Evolutionary conservation across 1,140 invertebrate species (phyloP).

Genomic region (Acromyrmex charruanus): DNA sequence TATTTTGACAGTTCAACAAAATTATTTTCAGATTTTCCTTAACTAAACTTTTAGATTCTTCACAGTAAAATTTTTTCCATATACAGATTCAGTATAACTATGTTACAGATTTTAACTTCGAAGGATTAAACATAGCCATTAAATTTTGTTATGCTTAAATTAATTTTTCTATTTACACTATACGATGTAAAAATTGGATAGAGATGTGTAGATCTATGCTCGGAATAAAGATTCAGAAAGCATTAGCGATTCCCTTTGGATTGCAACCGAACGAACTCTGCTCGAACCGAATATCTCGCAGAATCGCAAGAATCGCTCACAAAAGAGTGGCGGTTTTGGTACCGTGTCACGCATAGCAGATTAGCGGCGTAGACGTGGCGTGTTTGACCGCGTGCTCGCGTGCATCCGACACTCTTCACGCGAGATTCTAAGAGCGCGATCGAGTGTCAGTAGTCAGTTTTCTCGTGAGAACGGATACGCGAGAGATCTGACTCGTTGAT

Average conservation of each 20-base stretch:
- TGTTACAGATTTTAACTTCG: too few species aligned
- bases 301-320: constrained; percentile 34
- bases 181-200: background rate
- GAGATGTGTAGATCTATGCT: background rate
- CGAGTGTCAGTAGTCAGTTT: constrained; percentile 58
- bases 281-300: background rate
- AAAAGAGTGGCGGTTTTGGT: constrained; percentile 55
- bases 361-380: constrained; percentile 48
- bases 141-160: background rate
- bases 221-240: background rate
- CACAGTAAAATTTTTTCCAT: too few species aligned
- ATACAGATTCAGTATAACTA: too few species aligned
- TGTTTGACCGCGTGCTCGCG: constrained; percentile 48
- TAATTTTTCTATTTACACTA: background rate
- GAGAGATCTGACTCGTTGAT: constrained; percentile 36
- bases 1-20: too few species aligned
- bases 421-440: constrained; percentile 61
- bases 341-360: constrained; percentile 57
- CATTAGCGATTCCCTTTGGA: background rate
- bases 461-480: constrained; percentile 64
- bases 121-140: too few species aligned
- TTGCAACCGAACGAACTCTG: background rate
- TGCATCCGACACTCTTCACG: constrained; percentile 53
- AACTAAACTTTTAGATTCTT: too few species aligned
- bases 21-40: too few species aligned